Evolutionary conservation across 1,140 invertebrate genomes (phyloP), one percentile per base, ranked within the genome.

Genomic region (Zaprionus gabonicus): DNA sequence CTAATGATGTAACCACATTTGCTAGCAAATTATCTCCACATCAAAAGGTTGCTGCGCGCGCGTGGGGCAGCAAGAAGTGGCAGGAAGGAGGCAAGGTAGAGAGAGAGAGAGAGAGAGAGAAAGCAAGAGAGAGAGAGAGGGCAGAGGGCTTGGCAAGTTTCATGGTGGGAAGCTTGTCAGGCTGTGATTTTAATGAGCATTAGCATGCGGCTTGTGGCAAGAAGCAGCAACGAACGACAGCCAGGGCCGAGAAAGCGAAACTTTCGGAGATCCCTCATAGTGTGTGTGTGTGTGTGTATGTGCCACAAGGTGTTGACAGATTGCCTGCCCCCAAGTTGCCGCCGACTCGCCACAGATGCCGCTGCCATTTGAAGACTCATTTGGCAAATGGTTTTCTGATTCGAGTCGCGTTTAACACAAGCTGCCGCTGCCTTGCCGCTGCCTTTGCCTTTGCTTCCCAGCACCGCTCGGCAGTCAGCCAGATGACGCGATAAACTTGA

Each of bases 1-100:
- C 84, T 87, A 87, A 87, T 87, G 84, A 87, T 87, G 84, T 88
- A 83, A 87, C 84, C 84, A 87, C 84, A 88, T 87, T 88, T 83
- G 84, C 85, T 76, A 81, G 76, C 87, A 88, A 84, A 88, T 88
- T 88, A 88, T 76, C 84, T 84, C 38, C 78, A 79, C 84, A 88
- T 88, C 81, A 88, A 83, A 80, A 71, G 71, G 34, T 57, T 63
- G 69, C 36, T 36, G 13, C 10, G n/a, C 7, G 60, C 41, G 41
- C 6, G n/a, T 7, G 4, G 2, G 5, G n/a, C n/a, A 46, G 41
- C 15, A 0, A 44, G 41, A 44, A 15, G 38, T 15, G 6, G 2
- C 41, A 17, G n/a, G 7, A 17, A 5, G 2, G 10, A 4, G n/a
- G 38, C 2, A n/a, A 6, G 15, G 15, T 7, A 41, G 6, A 6